Evolutionary conservation across 2,113 vertebrate species (phyloP).

Genomic region (Mixornis gularis): DNA sequence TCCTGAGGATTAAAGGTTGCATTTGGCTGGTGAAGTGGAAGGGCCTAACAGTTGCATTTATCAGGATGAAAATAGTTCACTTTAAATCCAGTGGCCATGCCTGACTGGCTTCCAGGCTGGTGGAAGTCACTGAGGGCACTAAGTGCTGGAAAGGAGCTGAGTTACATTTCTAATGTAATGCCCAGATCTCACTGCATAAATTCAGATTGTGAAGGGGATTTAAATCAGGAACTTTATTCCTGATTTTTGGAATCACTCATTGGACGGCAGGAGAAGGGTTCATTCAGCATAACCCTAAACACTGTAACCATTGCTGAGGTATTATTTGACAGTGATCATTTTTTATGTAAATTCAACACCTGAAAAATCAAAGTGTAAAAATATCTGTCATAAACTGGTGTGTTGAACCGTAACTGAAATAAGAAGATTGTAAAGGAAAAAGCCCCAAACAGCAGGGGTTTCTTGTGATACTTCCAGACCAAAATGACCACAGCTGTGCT

Average conservation of each 20-base stretch:
- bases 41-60: neutral
- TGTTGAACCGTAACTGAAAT: neutral
- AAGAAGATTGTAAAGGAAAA: neutral
- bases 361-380: neutral
- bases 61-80: neutral
- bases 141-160: neutral
- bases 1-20: constrained; percentile 4
- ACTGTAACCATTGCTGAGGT: neutral
- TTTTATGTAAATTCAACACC: neutral
- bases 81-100: neutral
- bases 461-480: neutral
- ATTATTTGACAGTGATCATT: neutral
- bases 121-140: neutral
- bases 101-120: neutral
- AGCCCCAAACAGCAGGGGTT: accelerated
- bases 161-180: neutral
- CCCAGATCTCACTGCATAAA: neutral
- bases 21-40: neutral
- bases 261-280: neutral
- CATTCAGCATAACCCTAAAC: neutral
- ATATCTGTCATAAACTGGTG: neutral
- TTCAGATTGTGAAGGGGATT: neutral
- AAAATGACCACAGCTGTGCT: neutral
- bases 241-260: neutral
- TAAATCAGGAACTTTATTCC: neutral